Evolutionary conservation across 2,113 vertebrate species (phyloP), one percentile per base, ranked within the genome.

Genomic region (Callipepla californica): DNA sequence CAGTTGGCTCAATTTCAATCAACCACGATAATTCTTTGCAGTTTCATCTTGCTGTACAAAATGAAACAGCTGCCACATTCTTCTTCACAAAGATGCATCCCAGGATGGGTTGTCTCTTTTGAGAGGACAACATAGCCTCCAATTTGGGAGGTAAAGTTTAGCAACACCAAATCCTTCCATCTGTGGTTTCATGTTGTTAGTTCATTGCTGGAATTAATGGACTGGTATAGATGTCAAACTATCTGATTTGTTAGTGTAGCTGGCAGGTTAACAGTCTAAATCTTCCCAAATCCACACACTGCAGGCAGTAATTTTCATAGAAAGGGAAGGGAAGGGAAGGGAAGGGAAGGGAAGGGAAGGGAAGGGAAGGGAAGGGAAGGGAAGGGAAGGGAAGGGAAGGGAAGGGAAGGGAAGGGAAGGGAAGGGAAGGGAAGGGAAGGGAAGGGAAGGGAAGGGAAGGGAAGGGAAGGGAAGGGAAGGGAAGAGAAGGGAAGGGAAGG

Each of bases 1-100:
- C 95, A 95, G 88, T 90, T 96, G 94, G 96, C 90, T 94, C 89
- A 30, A 84, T 95, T 94, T 95, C 93, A 94, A 84, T 92, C 89
- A 81, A 67, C 65, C 80, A 32, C 88, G 94, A 94, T 94, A 95
- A 93, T 79, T 91, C 90, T 92, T 82, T 86, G 7, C 61, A 28
- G 85, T 94, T 95, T 93, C 82, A 85, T 69, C 76, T 78, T 95
- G 61, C 85, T 79, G 57, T 65, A 72, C 72, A 90, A 93, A 90
- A 85, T 32, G 65, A 96, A 96, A 93, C 89, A 96, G 90, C 94
- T 96, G 91, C 85, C 79, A 83, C 73, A 55, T 84, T 86, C 76
- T 91, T 53, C 57, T 91, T 70, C 63, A 63, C 1, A 1, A 82
- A 72, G 90, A 78, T 1, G 1, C 80, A 81, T 83, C 73, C 44